Percentiles rank a stretch among this genome's conserved stretches.
Conservation (phyloP, 2,797 vertebrate genomes). For the Nannoperca australis region DNA sequence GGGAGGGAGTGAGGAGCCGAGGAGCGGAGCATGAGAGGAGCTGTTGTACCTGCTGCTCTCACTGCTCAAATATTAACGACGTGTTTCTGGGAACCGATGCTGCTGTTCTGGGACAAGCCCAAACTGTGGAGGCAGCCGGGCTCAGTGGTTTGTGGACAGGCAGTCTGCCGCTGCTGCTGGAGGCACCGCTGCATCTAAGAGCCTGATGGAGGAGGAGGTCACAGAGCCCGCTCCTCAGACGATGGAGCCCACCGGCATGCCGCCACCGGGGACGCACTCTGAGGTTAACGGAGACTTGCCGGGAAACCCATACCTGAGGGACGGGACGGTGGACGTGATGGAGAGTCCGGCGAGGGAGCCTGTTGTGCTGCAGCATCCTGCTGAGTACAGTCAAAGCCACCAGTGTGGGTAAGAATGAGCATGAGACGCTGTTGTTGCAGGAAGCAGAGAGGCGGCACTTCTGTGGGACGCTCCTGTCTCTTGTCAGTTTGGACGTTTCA, state of each 20-base stretch:
- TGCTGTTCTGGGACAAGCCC: constrained; percentile 77
- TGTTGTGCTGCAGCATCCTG: constrained; percentile 74
- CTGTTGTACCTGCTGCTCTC: constrained; percentile 78
- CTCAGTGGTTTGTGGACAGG: constrained; percentile 72
- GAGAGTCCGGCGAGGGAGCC: constrained; percentile 72
- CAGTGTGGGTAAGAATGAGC: constrained; percentile 80
- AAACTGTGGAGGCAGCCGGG: constrained; percentile 73
- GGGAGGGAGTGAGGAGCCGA: constrained; percentile 40
- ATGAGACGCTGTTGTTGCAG: constrained; percentile 55
- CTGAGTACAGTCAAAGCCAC: constrained; percentile 61
- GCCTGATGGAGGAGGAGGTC: constrained; percentile 86
- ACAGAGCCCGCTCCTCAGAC: constrained; percentile 70
- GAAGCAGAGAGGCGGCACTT: constrained; percentile 47
- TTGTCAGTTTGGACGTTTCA: constrained; percentile 27
- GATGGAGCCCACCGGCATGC: constrained; percentile 50
- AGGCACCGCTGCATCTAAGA: constrained; percentile 59
- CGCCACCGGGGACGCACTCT: constrained; percentile 38
- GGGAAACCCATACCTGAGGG: constrained; percentile 72
- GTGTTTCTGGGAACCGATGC: constrained; percentile 77
- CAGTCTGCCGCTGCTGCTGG: constrained; percentile 61
- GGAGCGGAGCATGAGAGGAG: constrained; percentile 70
- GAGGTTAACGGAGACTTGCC: constrained; percentile 79
- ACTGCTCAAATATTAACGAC: constrained; percentile 78
- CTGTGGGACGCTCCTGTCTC: constrained; percentile 48
- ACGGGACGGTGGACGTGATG: constrained; percentile 49